A percentile compares a stretch with the other conserved stretches of the same genome.
Evolutionary conservation across 2,113 vertebrate genomes (phyloP).

Genomic region (Chlamydotis undulata): DNA sequence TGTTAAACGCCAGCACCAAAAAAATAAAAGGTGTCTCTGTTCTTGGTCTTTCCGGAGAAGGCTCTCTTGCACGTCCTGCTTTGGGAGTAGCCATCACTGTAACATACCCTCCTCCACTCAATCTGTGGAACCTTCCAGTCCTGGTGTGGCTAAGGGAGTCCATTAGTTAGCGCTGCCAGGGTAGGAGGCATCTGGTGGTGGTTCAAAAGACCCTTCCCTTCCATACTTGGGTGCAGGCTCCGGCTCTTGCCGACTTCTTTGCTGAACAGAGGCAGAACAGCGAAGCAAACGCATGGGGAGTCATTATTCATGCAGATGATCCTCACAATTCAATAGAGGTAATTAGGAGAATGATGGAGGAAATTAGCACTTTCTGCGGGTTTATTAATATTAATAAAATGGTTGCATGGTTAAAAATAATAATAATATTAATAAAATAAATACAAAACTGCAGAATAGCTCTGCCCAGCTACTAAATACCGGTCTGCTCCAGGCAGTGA

Average conservation of each 20-base stretch:
- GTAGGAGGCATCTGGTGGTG: neutral
- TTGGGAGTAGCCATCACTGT: neutral
- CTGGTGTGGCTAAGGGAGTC: neutral
- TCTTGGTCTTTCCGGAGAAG: neutral
- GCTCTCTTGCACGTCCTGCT: neutral
- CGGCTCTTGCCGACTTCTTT: neutral
- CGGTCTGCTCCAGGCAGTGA: neutral
- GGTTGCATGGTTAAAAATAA: constrained; percentile 62
- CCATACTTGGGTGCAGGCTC: neutral
- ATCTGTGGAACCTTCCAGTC: neutral
- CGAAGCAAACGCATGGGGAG: constrained; percentile 42
- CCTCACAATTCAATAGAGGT: constrained; percentile 77
- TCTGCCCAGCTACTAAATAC: neutral
- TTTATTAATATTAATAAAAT: constrained; percentile 86
- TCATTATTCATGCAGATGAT: constrained; percentile 82
- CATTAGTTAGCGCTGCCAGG: accelerated
- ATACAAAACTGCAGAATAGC: constrained; percentile 10
- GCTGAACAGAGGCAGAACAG: constrained; percentile 5
- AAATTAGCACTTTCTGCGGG: constrained; percentile 79
- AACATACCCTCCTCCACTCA: accelerated
- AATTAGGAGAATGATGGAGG: constrained; percentile 82
- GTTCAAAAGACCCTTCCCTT: neutral
- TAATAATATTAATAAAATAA: constrained; percentile 64
- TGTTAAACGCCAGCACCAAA: neutral
- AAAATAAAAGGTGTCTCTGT: neutral